A percentile compares a stretch with the other conserved stretches of the same genome.
Conservation (phyloP, 1,140 invertebrate genomes). For the Drosophila nigromelanica region DNA sequence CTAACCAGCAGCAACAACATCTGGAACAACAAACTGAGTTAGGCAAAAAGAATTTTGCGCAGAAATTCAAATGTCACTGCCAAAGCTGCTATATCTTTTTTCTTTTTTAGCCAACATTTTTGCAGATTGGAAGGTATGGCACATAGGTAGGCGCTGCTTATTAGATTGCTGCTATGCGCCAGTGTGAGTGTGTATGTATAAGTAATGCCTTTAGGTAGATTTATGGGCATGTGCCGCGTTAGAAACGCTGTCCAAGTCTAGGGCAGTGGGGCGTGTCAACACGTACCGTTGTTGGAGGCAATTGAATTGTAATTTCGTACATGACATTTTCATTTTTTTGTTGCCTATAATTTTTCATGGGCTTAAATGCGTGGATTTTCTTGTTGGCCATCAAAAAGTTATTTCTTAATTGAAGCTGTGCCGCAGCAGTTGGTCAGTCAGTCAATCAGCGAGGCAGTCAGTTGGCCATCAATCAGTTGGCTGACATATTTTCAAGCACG, state of each 20-base stretch:
- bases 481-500: slow-evolving; percentile 18
- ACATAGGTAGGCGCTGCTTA: slow-evolving; percentile 57
- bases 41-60: slow-evolving; percentile 70
- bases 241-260: too few species aligned
- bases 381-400: slow-evolving; percentile 15
- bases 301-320: slow-evolving; percentile 70
- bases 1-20: slow-evolving; percentile 48
- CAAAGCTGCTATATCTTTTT: slow-evolving; percentile 55
- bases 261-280: slow-evolving; percentile 17
- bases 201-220: slow-evolving; percentile 44
- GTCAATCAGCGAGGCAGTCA: slow-evolving; percentile 10
- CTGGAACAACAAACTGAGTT: slow-evolving; percentile 23
- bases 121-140: slow-evolving; percentile 25
- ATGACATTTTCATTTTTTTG: slow-evolving; percentile 54
- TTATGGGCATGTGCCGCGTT: slow-evolving; percentile 32
- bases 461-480: slow-evolving; percentile 42
- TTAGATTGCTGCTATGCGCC: slow-evolving; percentile 48
- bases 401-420: slow-evolving; percentile 27
- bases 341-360: slow-evolving; percentile 44
- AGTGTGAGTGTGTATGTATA: slow-evolving; percentile 28
- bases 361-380: slow-evolving; percentile 11
- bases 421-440: slow-evolving; percentile 4
- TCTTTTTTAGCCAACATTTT: slow-evolving; percentile 20
- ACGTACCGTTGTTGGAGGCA: slow-evolving; percentile 49
- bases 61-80: slow-evolving; percentile 58